Evolutionary conservation across 2,888 invertebrate species (phyloP).

Genomic region (Cryptops parisi): DNA sequence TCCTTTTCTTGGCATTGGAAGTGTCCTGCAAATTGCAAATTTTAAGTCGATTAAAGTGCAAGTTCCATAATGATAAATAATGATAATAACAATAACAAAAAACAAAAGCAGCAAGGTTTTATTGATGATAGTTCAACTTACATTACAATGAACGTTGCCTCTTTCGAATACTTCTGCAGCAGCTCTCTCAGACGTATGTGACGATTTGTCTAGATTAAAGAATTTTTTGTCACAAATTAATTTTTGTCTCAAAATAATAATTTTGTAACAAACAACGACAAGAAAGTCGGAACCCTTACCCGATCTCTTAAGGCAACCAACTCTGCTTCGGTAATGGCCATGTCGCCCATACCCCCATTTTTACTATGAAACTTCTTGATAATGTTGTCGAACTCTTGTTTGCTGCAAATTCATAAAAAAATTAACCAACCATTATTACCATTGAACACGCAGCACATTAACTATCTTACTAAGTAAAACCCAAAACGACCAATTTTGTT

Average conservation of each 20-base stretch:
- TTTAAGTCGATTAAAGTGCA: background rate
- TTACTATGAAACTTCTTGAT: background rate
- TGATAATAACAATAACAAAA: background rate
- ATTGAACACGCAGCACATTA: background rate
- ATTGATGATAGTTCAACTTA: constrained; percentile 38
- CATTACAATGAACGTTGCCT: constrained; percentile 78
- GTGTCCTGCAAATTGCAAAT: constrained; percentile 47
- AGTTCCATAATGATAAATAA: background rate
- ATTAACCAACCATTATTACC: background rate
- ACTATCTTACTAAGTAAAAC: background rate
- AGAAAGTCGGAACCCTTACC: constrained; percentile 54
- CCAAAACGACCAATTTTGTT: too few relatives aligned
- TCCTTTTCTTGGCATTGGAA: constrained; percentile 87
- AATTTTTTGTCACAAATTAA: too few relatives aligned
- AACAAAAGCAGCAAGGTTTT: background rate
- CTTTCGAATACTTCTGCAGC: constrained; percentile 59
- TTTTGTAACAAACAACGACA: too few relatives aligned
- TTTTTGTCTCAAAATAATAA: too few relatives aligned
- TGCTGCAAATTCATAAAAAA: background rate
- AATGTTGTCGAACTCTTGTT: background rate
- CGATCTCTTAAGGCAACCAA: background rate
- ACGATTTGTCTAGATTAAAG: constrained; percentile 51
- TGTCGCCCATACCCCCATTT: background rate
- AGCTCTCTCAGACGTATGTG: constrained; percentile 80
- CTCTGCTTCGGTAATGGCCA: background rate